Evolutionary conservation across 2,113 vertebrate genomes (phyloP), one percentile per base, ranked within the genome.

Genomic region (Ceratotherium simum): DNA sequence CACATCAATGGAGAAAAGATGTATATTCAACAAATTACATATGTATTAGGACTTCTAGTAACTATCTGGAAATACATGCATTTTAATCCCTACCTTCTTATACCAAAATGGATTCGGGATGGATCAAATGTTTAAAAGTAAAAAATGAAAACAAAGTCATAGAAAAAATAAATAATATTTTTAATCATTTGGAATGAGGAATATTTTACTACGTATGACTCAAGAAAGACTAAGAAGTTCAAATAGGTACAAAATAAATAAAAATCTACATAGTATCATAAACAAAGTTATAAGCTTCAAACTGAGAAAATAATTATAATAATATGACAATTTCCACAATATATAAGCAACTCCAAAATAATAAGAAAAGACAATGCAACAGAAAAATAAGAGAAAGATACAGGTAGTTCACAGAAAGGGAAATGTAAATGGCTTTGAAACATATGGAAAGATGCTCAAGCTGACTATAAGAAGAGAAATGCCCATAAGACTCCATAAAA

Each of bases 181-280:
- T 69, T 31, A 65, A 64, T 82, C 39, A 36, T 23, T 65, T 79
- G n/a, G 48, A 76, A 81, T 81, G 60, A 96, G 54, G 72, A 81
- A 86, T 42, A 91, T 16, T 67, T 85, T 25, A 87, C n/a, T 29
- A 60, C 42, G 39, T n/a, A 31, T 25, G 25, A 39, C 16, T 88
- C 70, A 54, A 69, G 82, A 87, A 91, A 91, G 39, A 91, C 14
- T 14, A 58, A 25, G 25, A 56, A 69, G 58, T 14, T 92, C 78
- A 54, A 72, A 69, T 8, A 79, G 8, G 2, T 69, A 21, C 48
- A 79, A 91, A 16, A n/a, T 58, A 89, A 88, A 75, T 62, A 33
- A 93, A 90, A 60, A 31, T 51, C 18, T 8, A 36, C 6, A 5
- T 0, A 33, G 46, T 12, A 72, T 4, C 5, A 31, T 16, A 54